Evolutionary conservation across 1,140 invertebrate species (phyloP).

Genomic region (Myzus persicae): DNA sequence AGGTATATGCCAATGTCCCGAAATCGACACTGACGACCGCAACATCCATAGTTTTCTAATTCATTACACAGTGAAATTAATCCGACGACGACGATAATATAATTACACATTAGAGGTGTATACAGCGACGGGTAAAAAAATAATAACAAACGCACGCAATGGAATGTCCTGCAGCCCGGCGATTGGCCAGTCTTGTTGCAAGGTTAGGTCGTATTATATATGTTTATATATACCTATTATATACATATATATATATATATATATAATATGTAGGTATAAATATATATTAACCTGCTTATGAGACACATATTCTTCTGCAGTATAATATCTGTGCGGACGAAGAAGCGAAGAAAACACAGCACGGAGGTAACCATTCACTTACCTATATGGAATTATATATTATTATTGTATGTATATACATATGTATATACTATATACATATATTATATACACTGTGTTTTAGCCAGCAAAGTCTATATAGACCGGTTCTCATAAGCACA

Average conservation of each 20-base stretch:
- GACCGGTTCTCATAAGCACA: background rate
- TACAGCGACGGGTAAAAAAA: background rate
- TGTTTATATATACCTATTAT: too few relatives aligned
- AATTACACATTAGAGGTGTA: conserved; percentile 4
- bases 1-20: conserved; percentile 5
- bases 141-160: background rate
- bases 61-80: conserved; percentile 54
- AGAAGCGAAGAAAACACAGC: background rate
- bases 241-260: background rate
- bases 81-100: conserved; percentile 37
- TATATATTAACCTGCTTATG: background rate
- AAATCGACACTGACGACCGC: conserved; percentile 54
- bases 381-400: background rate
- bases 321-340: background rate
- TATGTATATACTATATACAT: too few relatives aligned
- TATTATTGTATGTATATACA: too few relatives aligned
- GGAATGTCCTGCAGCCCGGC: background rate
- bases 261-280: background rate
- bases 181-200: background rate
- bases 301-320: background rate
- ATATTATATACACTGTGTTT: background rate
- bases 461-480: background rate
- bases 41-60: conserved; percentile 50
- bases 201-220: background rate
- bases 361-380: background rate